Percentiles rank a stretch among this genome's conserved stretches.
Conservation (phyloP, 2,888 invertebrate genomes). For the Eristalis intricaria region DNA sequence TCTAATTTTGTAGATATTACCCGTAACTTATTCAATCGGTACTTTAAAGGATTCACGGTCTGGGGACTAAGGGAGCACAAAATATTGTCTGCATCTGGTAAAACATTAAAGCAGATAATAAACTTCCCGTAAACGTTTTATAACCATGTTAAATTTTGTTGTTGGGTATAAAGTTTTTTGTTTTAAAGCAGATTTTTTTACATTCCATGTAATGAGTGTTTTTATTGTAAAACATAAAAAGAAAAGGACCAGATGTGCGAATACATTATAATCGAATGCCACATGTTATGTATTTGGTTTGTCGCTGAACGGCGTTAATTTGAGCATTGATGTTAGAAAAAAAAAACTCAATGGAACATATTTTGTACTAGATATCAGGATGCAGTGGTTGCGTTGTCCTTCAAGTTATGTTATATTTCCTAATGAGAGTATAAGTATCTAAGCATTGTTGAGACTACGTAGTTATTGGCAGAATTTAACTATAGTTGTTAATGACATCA, state of each 20-base stretch:
- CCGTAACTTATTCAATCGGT: background rate
- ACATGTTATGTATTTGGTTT: conserved; percentile 20
- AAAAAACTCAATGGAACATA: conserved; percentile 6
- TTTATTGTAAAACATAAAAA: conserved; percentile 14
- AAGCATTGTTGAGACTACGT: background rate
- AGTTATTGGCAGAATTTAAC: background rate
- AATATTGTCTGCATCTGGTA: conserved; percentile 22
- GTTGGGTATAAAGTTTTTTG: conserved; percentile 13
- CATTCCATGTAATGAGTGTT: conserved; percentile 26
- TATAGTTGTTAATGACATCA: background rate
- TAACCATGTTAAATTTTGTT: conserved; percentile 43
- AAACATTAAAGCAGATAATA: conserved; percentile 28
- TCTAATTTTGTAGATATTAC: background rate
- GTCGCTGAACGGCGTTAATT: conserved; percentile 6
- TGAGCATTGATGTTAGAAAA: background rate
- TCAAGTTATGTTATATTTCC: background rate
- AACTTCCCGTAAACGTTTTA: conserved; percentile 29
- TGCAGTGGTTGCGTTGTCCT: background rate
- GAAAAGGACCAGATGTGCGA: background rate
- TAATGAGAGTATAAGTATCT: background rate
- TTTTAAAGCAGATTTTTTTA: conserved; percentile 23
- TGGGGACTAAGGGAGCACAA: background rate
- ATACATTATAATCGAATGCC: conserved; percentile 21
- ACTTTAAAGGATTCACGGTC: background rate
- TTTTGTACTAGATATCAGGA: background rate